Evolutionary conservation across 1,140 invertebrate genomes (phyloP).

Genomic region (Mesaphorura yosii): DNA sequence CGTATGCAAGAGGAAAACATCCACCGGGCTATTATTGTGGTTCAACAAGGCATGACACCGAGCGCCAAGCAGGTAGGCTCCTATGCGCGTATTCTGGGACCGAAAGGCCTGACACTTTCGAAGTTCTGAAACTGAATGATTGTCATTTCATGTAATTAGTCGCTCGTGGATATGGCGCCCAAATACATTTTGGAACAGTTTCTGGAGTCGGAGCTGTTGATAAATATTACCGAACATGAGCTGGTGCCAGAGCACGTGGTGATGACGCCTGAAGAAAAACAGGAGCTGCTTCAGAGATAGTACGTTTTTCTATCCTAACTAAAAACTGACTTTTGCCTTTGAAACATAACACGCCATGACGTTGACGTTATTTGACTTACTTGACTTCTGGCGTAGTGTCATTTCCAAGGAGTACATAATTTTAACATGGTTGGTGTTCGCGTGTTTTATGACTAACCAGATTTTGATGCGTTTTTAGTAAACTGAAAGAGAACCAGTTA

Average conservation of each 20-base stretch:
- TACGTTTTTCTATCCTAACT: slow-evolving; percentile 58
- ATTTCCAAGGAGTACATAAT: no score
- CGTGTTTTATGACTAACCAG: no score
- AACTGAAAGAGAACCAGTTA: slow-evolving; percentile 96
- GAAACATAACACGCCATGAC: background rate
- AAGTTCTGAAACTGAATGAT: background rate
- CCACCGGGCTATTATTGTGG: slow-evolving; percentile 87
- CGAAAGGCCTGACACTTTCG: background rate
- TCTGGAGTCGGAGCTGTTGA: slow-evolving; percentile 90
- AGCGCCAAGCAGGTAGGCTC: slow-evolving; percentile 84
- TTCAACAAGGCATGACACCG: slow-evolving; percentile 94
- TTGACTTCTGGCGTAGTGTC: no score
- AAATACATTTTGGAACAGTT: slow-evolving; percentile 99
- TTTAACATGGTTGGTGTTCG: no score
- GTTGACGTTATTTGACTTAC: background rate
- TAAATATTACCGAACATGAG: slow-evolving; percentile 99
- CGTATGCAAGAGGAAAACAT: slow-evolving; percentile 99
- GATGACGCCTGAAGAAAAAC: slow-evolving; percentile 93
- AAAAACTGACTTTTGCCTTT: slow-evolving; percentile 8
- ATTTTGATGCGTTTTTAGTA: slow-evolving; percentile 54
- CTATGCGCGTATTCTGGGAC: background rate
- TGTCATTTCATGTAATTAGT: slow-evolving; percentile 42
- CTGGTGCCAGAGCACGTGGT: slow-evolving; percentile 98
- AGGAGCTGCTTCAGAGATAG: slow-evolving; percentile 85
- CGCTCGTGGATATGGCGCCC: slow-evolving; percentile 93